These are phyloP conservation scores for Thaumatotibia leucotreta DNA, from an alignment of 1,140 invertebrate genomes.

Conservation along the genomic window DNA sequence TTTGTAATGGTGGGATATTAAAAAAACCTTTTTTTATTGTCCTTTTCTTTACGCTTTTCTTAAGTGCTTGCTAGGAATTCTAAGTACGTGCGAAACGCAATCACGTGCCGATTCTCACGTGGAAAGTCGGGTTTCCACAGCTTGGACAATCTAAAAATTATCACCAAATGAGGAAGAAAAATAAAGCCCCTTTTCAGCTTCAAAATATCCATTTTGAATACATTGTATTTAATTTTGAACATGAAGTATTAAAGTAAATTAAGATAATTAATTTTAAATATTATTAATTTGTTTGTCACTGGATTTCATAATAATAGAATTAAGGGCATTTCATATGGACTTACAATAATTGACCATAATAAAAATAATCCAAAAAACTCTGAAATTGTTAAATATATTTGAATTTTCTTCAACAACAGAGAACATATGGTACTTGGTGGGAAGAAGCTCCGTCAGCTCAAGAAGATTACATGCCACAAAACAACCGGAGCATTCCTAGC, in stretches of 20 bases:
- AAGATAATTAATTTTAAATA: too few species aligned
- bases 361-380: too few species aligned
- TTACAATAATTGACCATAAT: too few species aligned
- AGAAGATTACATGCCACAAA: constrained; percentile 85
- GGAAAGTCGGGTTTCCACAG: not conserved
- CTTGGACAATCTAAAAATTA: not conserved
- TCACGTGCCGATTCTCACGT: not conserved
- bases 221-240: too few species aligned
- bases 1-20: constrained; percentile 86
- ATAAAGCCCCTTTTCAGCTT: not conserved
- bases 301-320: too few species aligned
- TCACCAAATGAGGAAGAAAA: too few species aligned
- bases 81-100: not conserved
- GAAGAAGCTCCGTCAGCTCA: constrained; percentile 84
- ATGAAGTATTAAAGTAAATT: too few species aligned
- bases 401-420: constrained; percentile 69
- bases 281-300: too few species aligned
- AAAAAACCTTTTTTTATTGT: too few species aligned
- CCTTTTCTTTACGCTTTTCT: not conserved
- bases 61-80: not conserved
- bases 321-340: too few species aligned
- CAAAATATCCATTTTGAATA: not conserved
- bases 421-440: constrained; percentile 95
- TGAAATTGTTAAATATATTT: too few species aligned
- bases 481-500: constrained; percentile 81